Base-by-base conservation (phyloP, 1,140 invertebrate species). In the Lanistes nyassanus region DNA sequence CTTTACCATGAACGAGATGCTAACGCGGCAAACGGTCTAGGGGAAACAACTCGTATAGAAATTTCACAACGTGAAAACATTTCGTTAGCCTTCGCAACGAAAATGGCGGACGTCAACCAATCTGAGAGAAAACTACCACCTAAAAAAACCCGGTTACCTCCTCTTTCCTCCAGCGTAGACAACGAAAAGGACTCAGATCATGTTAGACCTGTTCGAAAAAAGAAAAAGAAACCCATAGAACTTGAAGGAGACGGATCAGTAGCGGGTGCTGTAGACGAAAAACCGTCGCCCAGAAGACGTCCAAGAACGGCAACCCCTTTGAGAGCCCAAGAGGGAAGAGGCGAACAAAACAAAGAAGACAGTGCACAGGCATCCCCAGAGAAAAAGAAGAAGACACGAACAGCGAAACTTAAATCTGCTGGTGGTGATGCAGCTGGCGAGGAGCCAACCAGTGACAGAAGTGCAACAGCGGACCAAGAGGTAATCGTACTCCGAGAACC, bases 321-420 rank as follows among this genome's bases (percentile, higher is more conserved):
- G 21, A 47, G 51, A 13, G 51, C 55, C 39, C 47, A 62, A 16
- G 51, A 23, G 21, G 65, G 60, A 16, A 67, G 31, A 26, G 53
- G 11, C 1, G 77, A 68, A 3, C 55, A 37, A n/a, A 29, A 51
- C 2, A 66, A 39, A 29, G 62, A 55, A n/a, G 65, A 69, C 26
- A 23, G 39, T 9, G 51, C 55, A 36, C 21, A n/a, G 51, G 26
- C 31, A 19, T 51, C 75, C 13, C 78, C 78, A 19, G 62, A 62
- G 55, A 83, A 84, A 76, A 83, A 83, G 65, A 82, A 84, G 78
- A 83, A 83, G 65, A 82, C 79, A 67, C 56, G 53, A 74, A 82
- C 77, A 64, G 75, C 76, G 34, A 68, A 74, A 16, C 56, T 75
- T 55, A 79, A 79, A 65, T 42, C 71, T 19, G 76, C 76, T n/a